Evolutionary conservation across 2,888 invertebrate genomes (phyloP).

Genomic region (Eueremaeus valkanovi): DNA sequence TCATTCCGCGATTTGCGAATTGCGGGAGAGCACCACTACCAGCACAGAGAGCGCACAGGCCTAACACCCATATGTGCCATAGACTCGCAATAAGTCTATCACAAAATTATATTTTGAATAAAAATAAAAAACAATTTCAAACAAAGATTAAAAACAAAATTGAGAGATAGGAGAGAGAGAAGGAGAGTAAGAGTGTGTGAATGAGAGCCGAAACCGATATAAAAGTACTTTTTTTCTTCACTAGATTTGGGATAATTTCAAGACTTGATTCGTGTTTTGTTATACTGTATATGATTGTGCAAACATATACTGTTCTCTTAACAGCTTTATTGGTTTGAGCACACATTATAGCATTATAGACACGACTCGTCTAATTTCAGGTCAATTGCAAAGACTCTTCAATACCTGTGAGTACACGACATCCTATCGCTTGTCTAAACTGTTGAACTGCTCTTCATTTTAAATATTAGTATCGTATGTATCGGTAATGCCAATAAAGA

Average conservation of each 20-base stretch:
- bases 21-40: background rate
- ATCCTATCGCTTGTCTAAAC: background rate
- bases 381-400: background rate
- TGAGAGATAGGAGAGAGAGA: background rate
- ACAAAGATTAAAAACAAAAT: background rate
- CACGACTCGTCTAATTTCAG: background rate
- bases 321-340: background rate
- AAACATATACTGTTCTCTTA: background rate
- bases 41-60: background rate
- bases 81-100: background rate
- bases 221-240: too few relatives aligned
- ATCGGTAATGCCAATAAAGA: background rate
- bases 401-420: slow-evolving; percentile 7
- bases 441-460: slow-evolving; percentile 4
- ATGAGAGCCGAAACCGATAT: too few relatives aligned
- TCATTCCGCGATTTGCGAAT: background rate
- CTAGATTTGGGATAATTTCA: background rate
- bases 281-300: background rate
- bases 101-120: background rate
- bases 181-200: background rate
- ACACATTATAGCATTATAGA: background rate
- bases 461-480: background rate
- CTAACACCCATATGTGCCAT: background rate
- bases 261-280: background rate
- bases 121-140: background rate